Base-by-base conservation (phyloP, 2,888 invertebrate species). In the Congeria kusceri region DNA sequence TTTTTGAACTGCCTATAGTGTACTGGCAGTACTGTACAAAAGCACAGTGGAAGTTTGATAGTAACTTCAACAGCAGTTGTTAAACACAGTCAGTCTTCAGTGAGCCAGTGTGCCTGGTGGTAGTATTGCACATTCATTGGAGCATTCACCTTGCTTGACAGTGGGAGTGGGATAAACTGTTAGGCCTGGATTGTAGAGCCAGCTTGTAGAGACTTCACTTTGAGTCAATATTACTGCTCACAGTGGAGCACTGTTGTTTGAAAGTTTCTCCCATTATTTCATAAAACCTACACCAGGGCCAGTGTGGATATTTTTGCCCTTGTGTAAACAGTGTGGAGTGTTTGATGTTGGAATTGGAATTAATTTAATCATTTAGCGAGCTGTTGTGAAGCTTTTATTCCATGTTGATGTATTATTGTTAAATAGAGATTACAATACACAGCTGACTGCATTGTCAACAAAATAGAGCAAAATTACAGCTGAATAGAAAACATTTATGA, bases 361-460 rank as follows among this genome's bases (percentile, higher is more conserved):
- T 58, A 72, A 64, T 65, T 58, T 57, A 64, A 29, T 64, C 66
- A 72, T 27, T 72, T 64, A 44, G 44, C 47, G 29, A 72, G 57
- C 47, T 57, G 47, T 58, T 58, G 68, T 44, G 47, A 47, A 46
- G 58, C 20, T 7, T 68, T 68, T 68, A 59, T 65, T 65, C 49
- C 15, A 49, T 65, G 53, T 56, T 58, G 58, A 58, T 28, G 27
- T 58, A 58, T 58, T 58, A 29, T 64, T 56, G 46, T 56, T 64
- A 58, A 46, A 28, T 44, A 39, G 39, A 39, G 39, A 39, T 39
- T 39, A 39, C 39, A 66, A 53, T 57, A 23, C 25, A 67, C 46
- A 44, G 23, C 46, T 28, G 64, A 64, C n/a, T 58, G 64, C 29
- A 63, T 56, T 63, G 71, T 64, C 63, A 64, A 64, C 32, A 63